These are phyloP conservation scores for Chelonia mydas DNA, from an alignment of 2,797 vertebrate species.

Conservation along the genomic window DNA sequence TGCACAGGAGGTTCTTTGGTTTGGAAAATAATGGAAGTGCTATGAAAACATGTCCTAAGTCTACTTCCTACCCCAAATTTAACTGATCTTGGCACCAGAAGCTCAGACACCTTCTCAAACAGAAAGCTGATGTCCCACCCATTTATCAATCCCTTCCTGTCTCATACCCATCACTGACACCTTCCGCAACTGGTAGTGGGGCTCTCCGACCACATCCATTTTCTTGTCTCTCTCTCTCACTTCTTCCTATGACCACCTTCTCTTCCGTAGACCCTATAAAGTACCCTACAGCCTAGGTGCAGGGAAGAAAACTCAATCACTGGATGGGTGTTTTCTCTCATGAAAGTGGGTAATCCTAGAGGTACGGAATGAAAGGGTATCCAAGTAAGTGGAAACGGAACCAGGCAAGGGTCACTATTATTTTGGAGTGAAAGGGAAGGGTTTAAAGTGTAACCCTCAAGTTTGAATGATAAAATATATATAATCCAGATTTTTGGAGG, in stretches of 20 bases:
- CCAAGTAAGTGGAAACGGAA: not conserved
- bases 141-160: not conserved
- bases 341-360: not conserved
- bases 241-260: not conserved
- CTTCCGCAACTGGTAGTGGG: not conserved
- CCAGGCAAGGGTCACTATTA: not conserved
- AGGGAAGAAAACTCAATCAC: not conserved
- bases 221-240: not conserved
- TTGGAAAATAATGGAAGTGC: slow-evolving; percentile 3
- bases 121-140: not conserved
- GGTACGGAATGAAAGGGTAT: not conserved
- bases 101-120: not conserved
- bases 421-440: not conserved
- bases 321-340: not conserved
- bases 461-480: not conserved
- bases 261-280: not conserved
- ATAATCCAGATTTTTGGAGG: not conserved
- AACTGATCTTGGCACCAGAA: not conserved
- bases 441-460: not conserved
- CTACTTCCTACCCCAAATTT: not conserved
- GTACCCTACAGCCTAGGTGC: not conserved
- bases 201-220: not conserved
- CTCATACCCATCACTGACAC: not conserved
- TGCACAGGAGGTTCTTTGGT: slow-evolving; percentile 20
- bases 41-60: not conserved